These are phyloP conservation scores for Cyanistes caeruleus DNA, from an alignment of 2,113 vertebrate species.

Conservation along the genomic window DNA sequence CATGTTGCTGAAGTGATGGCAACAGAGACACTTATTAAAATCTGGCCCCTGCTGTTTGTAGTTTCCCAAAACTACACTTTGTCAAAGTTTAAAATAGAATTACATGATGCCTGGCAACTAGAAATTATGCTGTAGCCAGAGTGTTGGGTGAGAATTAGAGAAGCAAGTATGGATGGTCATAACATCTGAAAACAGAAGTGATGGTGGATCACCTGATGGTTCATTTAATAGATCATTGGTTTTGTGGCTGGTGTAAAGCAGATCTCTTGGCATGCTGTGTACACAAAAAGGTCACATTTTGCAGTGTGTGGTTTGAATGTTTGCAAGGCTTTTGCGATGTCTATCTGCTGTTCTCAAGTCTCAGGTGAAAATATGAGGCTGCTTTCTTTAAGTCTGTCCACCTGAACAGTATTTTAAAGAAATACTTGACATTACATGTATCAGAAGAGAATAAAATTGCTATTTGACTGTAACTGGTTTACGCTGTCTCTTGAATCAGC, in stretches of 20 bases:
- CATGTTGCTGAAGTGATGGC: neutral
- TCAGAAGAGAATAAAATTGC: neutral
- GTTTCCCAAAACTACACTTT: neutral
- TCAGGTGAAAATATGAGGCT: neutral
- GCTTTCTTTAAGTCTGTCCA: neutral
- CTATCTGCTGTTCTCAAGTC: neutral
- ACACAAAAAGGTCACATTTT: neutral
- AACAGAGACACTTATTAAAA: constrained; percentile 24
- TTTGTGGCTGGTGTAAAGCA: neutral
- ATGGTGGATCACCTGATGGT: neutral
- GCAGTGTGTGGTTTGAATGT: neutral
- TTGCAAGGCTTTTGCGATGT: neutral
- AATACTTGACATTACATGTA: neutral
- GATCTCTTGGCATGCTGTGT: neutral
- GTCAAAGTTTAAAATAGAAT: neutral
- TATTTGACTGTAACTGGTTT: neutral
- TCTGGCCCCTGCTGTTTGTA: neutral
- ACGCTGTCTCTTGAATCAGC: neutral
- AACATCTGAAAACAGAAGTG: neutral
- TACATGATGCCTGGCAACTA: neutral
- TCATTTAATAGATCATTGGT: neutral
- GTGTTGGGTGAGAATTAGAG: neutral
- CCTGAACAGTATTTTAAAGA: neutral
- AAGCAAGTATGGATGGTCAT: neutral
- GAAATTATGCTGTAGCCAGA: neutral